phyloP scores from a whole-genome alignment of 37 sponge, comb jelly and placozoan genomes.

The Mnemiopsis leidyi region DNA sequence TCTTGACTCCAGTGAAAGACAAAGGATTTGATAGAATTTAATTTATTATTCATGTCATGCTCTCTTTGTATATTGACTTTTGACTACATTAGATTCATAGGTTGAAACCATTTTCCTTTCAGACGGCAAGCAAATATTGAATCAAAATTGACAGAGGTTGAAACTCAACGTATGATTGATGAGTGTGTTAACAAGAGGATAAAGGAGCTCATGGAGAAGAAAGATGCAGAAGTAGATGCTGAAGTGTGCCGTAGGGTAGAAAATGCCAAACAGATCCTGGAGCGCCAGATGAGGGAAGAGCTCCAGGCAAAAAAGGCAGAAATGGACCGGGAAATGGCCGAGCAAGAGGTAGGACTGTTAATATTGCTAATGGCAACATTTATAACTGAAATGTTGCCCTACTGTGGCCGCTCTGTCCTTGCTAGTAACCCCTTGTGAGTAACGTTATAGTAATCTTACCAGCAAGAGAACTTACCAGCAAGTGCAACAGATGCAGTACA shows the following conservation, averaged over 20 bases:
- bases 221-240: slow-evolving; percentile 49
- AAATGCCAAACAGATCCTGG: slow-evolving; percentile 46
- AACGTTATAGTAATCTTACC: not conserved
- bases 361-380: not conserved
- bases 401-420: not conserved
- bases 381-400: not conserved
- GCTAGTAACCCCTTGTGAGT: not conserved
- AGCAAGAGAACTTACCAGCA: not conserved
- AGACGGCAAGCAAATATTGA: slow-evolving; percentile 63
- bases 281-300: slow-evolving; percentile 42
- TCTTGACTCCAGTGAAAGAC: no score
- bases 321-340: slow-evolving; percentile 30
- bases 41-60: no score
- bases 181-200: slow-evolving; percentile 61
- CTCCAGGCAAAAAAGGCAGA: slow-evolving; percentile 56
- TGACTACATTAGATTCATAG: no score
- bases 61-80: no score
- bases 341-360: slow-evolving; percentile 26
- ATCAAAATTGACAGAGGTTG: slow-evolving; percentile 42
- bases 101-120: no score
- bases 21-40: no score
- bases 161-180: slow-evolving; percentile 51
- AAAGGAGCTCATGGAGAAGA: slow-evolving; percentile 48
- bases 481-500: not conserved
- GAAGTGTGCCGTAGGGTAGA: slow-evolving; percentile 45